Conservation (phyloP, 2,888 invertebrate species). For the Serrognathus titanus region DNA sequence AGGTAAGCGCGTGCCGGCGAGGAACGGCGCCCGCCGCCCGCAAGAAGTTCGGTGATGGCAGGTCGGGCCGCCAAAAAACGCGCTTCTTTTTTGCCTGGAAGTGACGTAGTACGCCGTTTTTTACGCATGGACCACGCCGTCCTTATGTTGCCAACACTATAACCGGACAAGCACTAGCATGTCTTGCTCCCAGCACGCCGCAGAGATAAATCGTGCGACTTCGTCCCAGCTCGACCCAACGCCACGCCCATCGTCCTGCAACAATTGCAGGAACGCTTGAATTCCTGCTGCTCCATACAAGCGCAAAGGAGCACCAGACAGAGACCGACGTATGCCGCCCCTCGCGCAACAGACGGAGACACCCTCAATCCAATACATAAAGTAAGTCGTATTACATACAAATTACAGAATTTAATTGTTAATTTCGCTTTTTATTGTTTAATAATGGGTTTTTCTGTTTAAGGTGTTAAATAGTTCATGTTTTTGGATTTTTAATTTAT, state of each 20-base stretch:
- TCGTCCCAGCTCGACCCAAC: slow-evolving; percentile 23
- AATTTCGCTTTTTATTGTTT: slow-evolving; percentile 10
- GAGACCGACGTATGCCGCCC: background rate
- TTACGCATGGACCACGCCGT: slow-evolving; percentile 20
- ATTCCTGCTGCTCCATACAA: slow-evolving; percentile 17
- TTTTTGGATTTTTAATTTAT: slow-evolving; percentile 4
- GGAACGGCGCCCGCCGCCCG: background rate
- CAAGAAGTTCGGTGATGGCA: background rate
- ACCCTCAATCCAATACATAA: slow-evolving; percentile 4
- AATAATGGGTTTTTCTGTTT: slow-evolving; percentile 3
- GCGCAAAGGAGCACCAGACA: slow-evolving; percentile 1
- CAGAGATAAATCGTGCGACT: slow-evolving; percentile 22
- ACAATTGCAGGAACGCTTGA: slow-evolving; percentile 15
- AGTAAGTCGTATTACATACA: slow-evolving; percentile 10
- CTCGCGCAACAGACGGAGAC: slow-evolving; percentile 2
- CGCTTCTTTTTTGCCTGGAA: slow-evolving; percentile 17
- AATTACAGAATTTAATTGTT: slow-evolving; percentile 22
- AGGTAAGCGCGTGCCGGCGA: too few relatives aligned
- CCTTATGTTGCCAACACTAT: slow-evolving; percentile 26
- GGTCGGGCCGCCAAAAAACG: slow-evolving; percentile 12
- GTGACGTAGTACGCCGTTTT: slow-evolving; percentile 21
- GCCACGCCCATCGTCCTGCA: slow-evolving; percentile 18
- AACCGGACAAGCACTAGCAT: slow-evolving; percentile 30
- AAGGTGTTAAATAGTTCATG: slow-evolving; percentile 7
- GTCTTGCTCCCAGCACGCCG: slow-evolving; percentile 20